A percentile compares a stretch with the other conserved stretches of the same genome.
These are phyloP conservation scores for Colossoma macropomum DNA, from an alignment of 2,113 vertebrate genomes.

Conservation along the genomic window DNA sequence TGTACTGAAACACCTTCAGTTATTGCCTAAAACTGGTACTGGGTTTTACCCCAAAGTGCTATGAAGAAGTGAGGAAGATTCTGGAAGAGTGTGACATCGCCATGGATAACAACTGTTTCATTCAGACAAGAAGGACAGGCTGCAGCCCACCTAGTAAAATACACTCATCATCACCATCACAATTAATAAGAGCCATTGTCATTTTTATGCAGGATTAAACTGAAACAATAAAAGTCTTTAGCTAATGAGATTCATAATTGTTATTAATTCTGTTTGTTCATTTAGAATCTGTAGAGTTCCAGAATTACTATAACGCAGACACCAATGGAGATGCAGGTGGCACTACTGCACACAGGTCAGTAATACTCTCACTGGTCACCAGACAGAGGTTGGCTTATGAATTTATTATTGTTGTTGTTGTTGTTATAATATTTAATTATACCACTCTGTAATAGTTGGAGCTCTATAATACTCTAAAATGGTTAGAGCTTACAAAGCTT, in stretches of 20 bases:
- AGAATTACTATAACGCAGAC: conserved; percentile 78
- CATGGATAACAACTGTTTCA: conserved; percentile 84
- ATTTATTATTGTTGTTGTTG: too few species aligned
- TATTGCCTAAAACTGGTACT: neutral
- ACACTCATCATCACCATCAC: neutral
- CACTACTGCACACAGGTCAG: conserved; percentile 80
- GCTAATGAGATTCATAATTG: neutral
- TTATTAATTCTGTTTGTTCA: conserved; percentile 28
- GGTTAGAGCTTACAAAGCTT: too few species aligned
- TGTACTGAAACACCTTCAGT: neutral
- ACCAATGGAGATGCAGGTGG: conserved; percentile 62
- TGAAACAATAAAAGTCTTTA: too few species aligned
- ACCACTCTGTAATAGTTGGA: too few species aligned
- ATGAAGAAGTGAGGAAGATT: conserved; percentile 85
- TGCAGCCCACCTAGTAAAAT: conserved; percentile 82
- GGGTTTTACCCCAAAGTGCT: conserved; percentile 76
- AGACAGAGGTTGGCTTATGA: neutral
- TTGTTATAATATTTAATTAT: too few species aligned
- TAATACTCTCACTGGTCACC: neutral
- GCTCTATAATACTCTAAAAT: too few species aligned
- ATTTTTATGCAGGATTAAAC: neutral
- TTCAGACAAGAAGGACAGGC: conserved; percentile 84
- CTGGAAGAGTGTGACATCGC: conserved; percentile 85
- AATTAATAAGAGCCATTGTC: neutral
- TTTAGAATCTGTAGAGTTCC: conserved; percentile 84